Evolutionary conservation across 2,797 vertebrate genomes (phyloP).

Genomic region (Eremophila alpestris): DNA sequence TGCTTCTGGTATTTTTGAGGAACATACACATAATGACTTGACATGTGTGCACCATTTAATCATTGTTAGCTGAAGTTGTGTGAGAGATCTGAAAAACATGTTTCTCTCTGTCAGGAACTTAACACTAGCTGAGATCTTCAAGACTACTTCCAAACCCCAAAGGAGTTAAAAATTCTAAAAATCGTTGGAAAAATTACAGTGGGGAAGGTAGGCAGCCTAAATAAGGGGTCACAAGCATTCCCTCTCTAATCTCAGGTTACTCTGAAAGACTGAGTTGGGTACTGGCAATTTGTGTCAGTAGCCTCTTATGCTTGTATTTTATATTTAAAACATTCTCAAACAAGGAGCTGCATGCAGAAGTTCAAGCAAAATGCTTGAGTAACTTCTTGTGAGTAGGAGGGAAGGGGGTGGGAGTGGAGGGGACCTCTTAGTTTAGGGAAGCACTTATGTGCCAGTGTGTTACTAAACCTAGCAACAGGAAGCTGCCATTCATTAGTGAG

Average conservation of each 20-base stretch:
- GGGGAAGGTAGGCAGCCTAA: not conserved
- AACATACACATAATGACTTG: fast-evolving
- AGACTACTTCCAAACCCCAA: not conserved
- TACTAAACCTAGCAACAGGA: not conserved
- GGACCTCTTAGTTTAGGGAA: not conserved
- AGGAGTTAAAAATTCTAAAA: not conserved
- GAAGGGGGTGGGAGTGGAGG: too few species aligned
- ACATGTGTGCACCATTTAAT: not conserved
- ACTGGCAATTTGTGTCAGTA: not conserved
- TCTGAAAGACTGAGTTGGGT: not conserved
- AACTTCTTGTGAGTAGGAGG: not conserved
- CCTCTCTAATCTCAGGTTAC: not conserved
- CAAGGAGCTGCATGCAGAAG: not conserved
- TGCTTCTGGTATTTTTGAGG: not conserved
- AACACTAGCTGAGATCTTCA: not conserved
- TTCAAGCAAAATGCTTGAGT: not conserved
- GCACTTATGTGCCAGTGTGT: not conserved
- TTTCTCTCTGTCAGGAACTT: not conserved
- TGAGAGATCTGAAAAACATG: not conserved
- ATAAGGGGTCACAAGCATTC: not conserved
- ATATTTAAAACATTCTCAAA: not conserved
- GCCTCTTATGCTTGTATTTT: not conserved
- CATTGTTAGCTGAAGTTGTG: not conserved
- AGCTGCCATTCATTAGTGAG: not conserved
- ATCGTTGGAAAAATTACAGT: not conserved